Base-by-base conservation (phyloP, 2,888 invertebrate genomes). In the Drosophila paranaensis region DNA sequence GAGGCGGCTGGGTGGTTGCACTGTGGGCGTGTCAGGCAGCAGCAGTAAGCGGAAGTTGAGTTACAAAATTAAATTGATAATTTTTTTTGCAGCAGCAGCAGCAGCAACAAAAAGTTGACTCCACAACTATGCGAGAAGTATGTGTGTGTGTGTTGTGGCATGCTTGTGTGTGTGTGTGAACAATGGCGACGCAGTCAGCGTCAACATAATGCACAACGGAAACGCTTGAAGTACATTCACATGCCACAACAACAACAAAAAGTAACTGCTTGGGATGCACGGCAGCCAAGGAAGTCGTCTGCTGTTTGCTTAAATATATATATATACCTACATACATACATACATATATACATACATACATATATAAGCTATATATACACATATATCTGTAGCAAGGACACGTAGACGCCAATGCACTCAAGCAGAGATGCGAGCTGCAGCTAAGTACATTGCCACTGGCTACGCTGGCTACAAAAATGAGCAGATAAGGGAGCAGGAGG, bases 211-310 rank as follows among this genome's bases (percentile, higher is more conserved):
- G 82, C 85, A 79, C 81, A 82, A 89, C 90, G 90, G 90, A 90
- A 90, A 82, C 79, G 88, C 84, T 90, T 80, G 79, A 84, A 91
- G 90, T 89, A 90, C 88, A 91, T 91, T 89, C 90, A 90, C 90
- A 90, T 90, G 78, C 77, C 79, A 74, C 67, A 66, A 71, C 70
- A 72, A 71, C 74, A 54, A 40, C 25, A 71, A 71, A 67, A 65
- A 60, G 56, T 37, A 60, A 69, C 68, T 66, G 45, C 77, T 61
- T 58, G 70, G 71, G 51, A 79, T 79, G 82, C 75, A 79, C 65
- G 68, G 69, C 72, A 81, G 76, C 60, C 75, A 82, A 77, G 81
- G 70, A 80, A 83, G 71, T 72, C 77, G 81, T 83, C 89, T 77
- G 64, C 42, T 40, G 48, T 50, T 20, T 62, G 3, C 53, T 50